phyloP scores from a whole-genome alignment of 2,888 invertebrate genomes.

The Drosophila antonietae region DNA sequence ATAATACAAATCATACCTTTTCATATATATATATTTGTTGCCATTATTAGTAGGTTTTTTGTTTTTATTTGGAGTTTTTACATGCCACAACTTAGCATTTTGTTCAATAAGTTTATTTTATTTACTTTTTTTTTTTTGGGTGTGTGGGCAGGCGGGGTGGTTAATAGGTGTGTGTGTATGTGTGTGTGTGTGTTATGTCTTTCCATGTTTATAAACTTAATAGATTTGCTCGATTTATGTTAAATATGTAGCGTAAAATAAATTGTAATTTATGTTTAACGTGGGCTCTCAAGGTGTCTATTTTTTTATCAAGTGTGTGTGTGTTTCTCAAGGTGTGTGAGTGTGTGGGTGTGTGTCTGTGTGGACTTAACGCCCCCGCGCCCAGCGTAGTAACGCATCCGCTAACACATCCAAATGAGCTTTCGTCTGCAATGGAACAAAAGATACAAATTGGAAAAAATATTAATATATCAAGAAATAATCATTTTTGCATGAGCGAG shows the following conservation, averaged over 20 bases:
- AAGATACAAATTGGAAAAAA: constrained; percentile 12
- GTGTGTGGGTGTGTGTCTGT: constrained; percentile 29
- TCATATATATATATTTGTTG: constrained; percentile 43
- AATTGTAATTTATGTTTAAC: constrained; percentile 63
- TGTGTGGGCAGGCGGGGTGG: constrained; percentile 61
- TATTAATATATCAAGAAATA: background rate
- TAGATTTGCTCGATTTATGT: constrained; percentile 39
- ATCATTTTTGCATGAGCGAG: background rate
- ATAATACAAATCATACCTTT: constrained; percentile 73
- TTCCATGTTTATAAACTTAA: constrained; percentile 66
- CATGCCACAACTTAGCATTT: constrained; percentile 39
- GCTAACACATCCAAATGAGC: constrained; percentile 97
- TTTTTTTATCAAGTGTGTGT: constrained; percentile 40
- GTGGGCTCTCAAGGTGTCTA: constrained; percentile 54
- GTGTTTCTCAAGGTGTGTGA: constrained; percentile 18
- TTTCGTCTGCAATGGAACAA: constrained; percentile 91
- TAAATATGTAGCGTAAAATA: constrained; percentile 58
- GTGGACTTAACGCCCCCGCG: constrained; percentile 92
- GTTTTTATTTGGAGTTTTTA: constrained; percentile 41
- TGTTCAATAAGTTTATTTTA: constrained; percentile 26
- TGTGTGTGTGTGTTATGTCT: constrained; percentile 31
- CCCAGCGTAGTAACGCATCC: constrained; percentile 97
- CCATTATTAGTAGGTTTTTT: constrained; percentile 42
- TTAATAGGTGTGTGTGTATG: constrained; percentile 24
- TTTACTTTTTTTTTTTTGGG: constrained; percentile 26